Percentiles rank a stretch among this genome's conserved stretches.
These are phyloP conservation scores for Tachuris rubrigastra DNA, from an alignment of 2,113 vertebrate genomes.

Conservation along the genomic window DNA sequence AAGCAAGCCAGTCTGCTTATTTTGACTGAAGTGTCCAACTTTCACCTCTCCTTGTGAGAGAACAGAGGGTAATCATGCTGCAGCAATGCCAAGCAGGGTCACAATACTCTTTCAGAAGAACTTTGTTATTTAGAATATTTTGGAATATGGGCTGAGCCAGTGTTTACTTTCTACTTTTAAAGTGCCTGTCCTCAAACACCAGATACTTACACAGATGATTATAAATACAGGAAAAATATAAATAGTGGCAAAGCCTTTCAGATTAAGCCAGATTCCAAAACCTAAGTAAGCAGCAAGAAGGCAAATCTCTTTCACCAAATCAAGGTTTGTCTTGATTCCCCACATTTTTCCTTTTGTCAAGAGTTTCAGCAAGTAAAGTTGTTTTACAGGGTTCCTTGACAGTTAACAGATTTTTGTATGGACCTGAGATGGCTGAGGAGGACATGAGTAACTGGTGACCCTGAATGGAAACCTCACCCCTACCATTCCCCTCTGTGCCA, in stretches of 20 bases:
- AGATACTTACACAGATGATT: slow-evolving; percentile 18
- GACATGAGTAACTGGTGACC: not conserved
- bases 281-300: not conserved
- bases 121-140: slow-evolving; percentile 16
- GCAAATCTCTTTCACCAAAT: not conserved
- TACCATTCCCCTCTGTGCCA: not conserved
- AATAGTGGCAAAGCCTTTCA: slow-evolving; percentile 38
- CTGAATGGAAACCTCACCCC: not conserved
- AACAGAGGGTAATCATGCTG: not conserved
- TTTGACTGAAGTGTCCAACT: slow-evolving; percentile 28
- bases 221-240: slow-evolving; percentile 42
- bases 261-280: not conserved
- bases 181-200: slow-evolving; percentile 25
- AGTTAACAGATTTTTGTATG: not conserved
- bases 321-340: not conserved
- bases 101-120: not conserved
- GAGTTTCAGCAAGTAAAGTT: not conserved
- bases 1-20: slow-evolving; percentile 8
- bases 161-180: slow-evolving; percentile 46
- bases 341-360: accelerated
- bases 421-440: not conserved
- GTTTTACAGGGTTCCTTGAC: not conserved
- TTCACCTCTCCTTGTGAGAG: not conserved
- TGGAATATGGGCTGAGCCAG: not conserved
- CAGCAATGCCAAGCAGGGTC: not conserved